Conservation (phyloP, 1,140 invertebrate genomes). For the Harlomillsia oculata region DNA sequence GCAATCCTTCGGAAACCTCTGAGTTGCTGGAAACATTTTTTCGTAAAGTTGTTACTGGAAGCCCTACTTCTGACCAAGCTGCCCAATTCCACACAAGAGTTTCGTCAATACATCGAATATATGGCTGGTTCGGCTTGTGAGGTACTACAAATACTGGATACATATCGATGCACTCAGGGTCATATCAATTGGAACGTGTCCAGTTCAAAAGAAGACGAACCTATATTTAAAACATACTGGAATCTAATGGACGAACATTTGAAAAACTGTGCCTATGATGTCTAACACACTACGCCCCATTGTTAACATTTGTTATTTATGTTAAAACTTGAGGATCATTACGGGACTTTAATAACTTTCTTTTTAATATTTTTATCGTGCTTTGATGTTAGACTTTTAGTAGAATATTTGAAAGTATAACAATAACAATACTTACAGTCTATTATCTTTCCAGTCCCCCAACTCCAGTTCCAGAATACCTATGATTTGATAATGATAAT, state of each 20-base stretch:
- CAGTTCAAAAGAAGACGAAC: background rate
- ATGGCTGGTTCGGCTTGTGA: background rate
- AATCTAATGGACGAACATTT: background rate
- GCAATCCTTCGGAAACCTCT: background rate
- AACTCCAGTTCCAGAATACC: constrained; percentile 66
- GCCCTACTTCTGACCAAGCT: background rate
- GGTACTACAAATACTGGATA: background rate
- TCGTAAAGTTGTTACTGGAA: constrained; percentile 1
- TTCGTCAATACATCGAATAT: constrained; percentile 1
- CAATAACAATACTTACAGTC: constrained; percentile 54
- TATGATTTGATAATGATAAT: no score
- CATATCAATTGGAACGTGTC: background rate
- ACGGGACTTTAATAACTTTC: background rate
- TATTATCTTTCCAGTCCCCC: constrained; percentile 86
- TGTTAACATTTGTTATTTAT: no score
- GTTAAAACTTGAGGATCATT: background rate
- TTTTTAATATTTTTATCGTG: background rate
- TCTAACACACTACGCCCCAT: no score
- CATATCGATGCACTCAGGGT: constrained; percentile 2
- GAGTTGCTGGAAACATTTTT: background rate
- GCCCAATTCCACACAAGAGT: background rate
- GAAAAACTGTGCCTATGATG: no score
- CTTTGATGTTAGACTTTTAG: no score
- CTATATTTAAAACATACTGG: constrained; percentile 1
- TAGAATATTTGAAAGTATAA: no score